phyloP scores from a whole-genome alignment of 2,113 vertebrate genomes.

The Pelodiscus sinensis region DNA sequence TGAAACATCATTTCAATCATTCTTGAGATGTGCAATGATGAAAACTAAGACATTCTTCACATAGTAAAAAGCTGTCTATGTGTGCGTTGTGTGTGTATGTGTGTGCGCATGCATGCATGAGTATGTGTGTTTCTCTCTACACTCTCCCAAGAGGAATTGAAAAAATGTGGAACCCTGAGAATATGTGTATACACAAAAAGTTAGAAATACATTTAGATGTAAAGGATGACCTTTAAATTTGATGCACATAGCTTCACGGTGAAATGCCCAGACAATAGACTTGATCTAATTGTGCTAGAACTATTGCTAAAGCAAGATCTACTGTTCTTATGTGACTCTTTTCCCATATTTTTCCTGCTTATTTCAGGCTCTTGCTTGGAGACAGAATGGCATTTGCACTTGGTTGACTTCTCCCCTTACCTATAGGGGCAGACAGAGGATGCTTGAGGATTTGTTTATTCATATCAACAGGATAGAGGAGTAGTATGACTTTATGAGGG shows the following conservation, averaged over 20 bases:
- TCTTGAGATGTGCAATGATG: neutral
- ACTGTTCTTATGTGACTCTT: no score
- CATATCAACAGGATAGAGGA: no score
- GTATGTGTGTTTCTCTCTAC: neutral
- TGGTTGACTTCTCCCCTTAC: no score
- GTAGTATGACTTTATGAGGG: no score
- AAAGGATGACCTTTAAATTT: neutral
- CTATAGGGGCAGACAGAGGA: no score
- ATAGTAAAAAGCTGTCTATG: neutral
- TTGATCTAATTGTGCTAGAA: neutral
- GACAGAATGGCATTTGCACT: no score
- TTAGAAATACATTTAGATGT: neutral
- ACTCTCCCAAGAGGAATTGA: neutral
- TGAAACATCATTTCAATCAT: neutral
- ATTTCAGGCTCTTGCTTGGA: no score
- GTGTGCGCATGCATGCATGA: neutral
- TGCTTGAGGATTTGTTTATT: no score
- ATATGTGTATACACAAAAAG: neutral
- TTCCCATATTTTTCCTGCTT: no score
- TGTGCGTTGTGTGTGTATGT: no score
- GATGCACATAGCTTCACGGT: neutral
- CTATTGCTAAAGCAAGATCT: neutral
- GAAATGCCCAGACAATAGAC: neutral
- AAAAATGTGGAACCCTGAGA: neutral
- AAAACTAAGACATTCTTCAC: neutral